A percentile compares a stretch with the other conserved stretches of the same genome.
phyloP scores from a whole-genome alignment of 1,140 invertebrate genomes.

The Octopus sinensis region DNA sequence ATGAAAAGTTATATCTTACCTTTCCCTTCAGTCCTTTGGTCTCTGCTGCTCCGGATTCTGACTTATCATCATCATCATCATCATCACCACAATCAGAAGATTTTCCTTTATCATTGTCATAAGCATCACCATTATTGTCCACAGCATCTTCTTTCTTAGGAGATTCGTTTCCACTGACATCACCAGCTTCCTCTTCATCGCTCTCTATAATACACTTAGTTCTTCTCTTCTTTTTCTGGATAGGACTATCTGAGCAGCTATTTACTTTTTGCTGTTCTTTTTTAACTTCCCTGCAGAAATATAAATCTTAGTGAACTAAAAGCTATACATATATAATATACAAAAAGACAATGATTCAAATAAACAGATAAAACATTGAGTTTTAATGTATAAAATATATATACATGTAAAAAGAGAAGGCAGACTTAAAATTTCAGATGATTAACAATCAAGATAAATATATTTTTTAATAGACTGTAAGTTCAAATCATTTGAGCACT shows the following conservation, averaged over 20 bases:
- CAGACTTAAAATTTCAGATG: no score
- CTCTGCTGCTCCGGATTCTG: neutral
- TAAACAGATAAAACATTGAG: no score
- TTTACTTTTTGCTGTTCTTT: no score
- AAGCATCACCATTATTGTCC: constrained; percentile 7
- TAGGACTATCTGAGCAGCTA: neutral
- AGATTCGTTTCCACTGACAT: constrained; percentile 14
- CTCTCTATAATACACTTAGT: constrained; percentile 29
- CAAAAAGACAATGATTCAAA: no score
- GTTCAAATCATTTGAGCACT: no score
- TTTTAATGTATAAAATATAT: no score
- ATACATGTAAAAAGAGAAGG: no score
- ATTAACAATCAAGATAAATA: no score
- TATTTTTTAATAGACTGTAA: no score
- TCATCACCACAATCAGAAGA: constrained; percentile 26
- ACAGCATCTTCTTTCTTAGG: neutral
- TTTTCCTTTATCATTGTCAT: constrained; percentile 11
- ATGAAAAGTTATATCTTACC: neutral
- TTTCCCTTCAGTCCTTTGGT: constrained; percentile 7
- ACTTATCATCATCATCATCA: constrained; percentile 16
- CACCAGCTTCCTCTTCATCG: constrained; percentile 28
- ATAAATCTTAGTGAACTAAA: no score
- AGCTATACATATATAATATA: no score
- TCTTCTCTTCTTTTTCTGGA: constrained; percentile 14
- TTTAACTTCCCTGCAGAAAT: no score